Evolutionary conservation across 2,113 vertebrate genomes (phyloP), one percentile per base, ranked within the genome.

Genomic region (Junco hyemalis): DNA sequence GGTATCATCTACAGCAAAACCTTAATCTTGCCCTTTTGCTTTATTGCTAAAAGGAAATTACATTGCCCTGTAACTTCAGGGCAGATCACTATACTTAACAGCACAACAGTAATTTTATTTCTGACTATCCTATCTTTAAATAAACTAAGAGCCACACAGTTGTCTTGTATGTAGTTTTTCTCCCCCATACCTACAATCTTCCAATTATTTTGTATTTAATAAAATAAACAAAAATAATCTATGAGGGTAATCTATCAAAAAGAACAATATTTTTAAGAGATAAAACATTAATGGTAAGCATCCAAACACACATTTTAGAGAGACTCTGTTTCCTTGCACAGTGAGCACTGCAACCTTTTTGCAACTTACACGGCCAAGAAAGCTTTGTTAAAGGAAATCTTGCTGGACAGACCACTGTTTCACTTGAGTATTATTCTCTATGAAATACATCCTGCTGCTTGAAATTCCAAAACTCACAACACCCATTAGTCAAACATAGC

Each of bases 401-500:
- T 2, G 1, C 36, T 53, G 65, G 44, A 73, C 44, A 69, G n/a
- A 56, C 20, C 36, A 47, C 51, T 79, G 57, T 51, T 86, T 59
- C 80, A 65, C 28, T 54, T 36, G 40, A 51, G 65, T 72, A 56
- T 81, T 89, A 86, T 71, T 92, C 61, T 90, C 87, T 79, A 77
- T 64, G 84, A 83, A 98, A 97, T 87, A 88, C 74, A 91, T 85
- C 54, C 81, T 95, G 86, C 93, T 96, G 77, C 88, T 96, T 95
- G 82, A 92, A 88, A 94, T 91, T 92, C 86, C 89, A 79, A 94
- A 89, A 86, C 73, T 81, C 65, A 11, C 74, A 96, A 95, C 92
- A 93, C 94, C 93, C 81, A 92, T 87, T 51, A 97, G 91, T 92
- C 94, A 97, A 97, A 98, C 89, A 95, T 12, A 95, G 92, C 59